Evolutionary conservation across 2,888 invertebrate species (phyloP).

Genomic region (Actias luna): DNA sequence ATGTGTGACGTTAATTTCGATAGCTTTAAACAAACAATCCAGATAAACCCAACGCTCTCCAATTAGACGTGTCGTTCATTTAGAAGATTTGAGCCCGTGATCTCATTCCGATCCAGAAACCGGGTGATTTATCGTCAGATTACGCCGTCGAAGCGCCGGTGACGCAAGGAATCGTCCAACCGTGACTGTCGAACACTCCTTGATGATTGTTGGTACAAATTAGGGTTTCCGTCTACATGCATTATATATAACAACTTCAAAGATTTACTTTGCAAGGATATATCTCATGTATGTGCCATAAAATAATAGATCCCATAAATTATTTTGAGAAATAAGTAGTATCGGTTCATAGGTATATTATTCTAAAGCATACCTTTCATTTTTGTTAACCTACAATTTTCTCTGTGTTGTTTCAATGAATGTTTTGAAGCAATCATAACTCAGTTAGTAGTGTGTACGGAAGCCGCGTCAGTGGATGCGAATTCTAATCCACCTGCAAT

Average conservation of each 20-base stretch:
- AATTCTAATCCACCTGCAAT: no score
- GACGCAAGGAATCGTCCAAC: constrained; percentile 72
- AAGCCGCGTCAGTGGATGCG: no score
- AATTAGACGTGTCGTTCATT: constrained; percentile 20
- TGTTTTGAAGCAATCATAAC: no score
- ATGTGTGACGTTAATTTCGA: constrained; percentile 2
- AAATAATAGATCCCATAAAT: no score
- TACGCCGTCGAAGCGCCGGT: constrained; percentile 55
- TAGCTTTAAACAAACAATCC: constrained; percentile 11
- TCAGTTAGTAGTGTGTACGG: no score
- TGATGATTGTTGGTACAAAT: constrained; percentile 18
- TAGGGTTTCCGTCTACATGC: constrained; percentile 7
- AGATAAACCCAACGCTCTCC: constrained; percentile 13
- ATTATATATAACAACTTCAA: not conserved
- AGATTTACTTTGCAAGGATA: not conserved
- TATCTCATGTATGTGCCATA: no score
- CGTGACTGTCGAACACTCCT: constrained; percentile 76
- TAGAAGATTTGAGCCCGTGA: constrained; percentile 57
- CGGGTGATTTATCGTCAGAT: constrained; percentile 69
- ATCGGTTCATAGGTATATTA: no score
- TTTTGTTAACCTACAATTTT: no score
- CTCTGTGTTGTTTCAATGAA: no score
- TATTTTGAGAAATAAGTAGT: no score
- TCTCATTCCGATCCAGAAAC: constrained; percentile 74
- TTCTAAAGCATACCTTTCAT: no score